Base-by-base conservation (phyloP, 2,113 vertebrate genomes). In the Ancistrus triradiatus region DNA sequence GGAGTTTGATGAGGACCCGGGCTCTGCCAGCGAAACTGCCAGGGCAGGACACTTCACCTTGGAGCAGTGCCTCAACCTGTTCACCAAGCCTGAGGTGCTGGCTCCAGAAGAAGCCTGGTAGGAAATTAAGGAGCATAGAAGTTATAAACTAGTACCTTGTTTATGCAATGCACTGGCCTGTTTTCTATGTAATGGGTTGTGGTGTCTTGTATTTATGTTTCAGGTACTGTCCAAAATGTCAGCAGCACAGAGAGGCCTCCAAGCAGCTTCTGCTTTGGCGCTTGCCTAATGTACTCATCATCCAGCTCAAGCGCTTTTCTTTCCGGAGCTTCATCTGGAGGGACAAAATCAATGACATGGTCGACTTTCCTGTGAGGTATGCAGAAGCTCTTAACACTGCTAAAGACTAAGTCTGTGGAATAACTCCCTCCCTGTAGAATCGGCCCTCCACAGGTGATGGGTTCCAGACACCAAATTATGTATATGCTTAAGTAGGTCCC, bases 271-370 rank as follows among this genome's bases (percentile, higher is more conserved):
- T 98, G 80, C 79, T 99, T 2, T 99, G 96, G 96, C 93, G 95
- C 18, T 84, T 99, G 27, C 96, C 96, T 7, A 99, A 94, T 0
- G 86, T 99, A 18, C 86, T 99, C 71, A 99, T 98, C 62, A 96
- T 99, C 72, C 96, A 99, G 85, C 93, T 98, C 19, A 99, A 99
- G 72, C 95, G 96, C 74, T 99, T 99, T 87, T 98, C 95, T 76
- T 99, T 99, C 73, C 91, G 96, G 48, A 99, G 93, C 71, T 98
- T 99, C 79, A 97, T 99, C 71, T 99, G 96, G 96, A 93, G 95
- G 48, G 96, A 99, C 76, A 99, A 99, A 80, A 98, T 98, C 78
- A 99, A 98, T 0, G 95, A 98, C 80, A 93, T 98, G 92, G 96
- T 99, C 35, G 96, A 98, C 75, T 99, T 99, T 38, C 95, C 96